These are phyloP conservation scores for Phyto melanocephala DNA, from an alignment of 2,888 invertebrate species.

Conservation along the genomic window DNA sequence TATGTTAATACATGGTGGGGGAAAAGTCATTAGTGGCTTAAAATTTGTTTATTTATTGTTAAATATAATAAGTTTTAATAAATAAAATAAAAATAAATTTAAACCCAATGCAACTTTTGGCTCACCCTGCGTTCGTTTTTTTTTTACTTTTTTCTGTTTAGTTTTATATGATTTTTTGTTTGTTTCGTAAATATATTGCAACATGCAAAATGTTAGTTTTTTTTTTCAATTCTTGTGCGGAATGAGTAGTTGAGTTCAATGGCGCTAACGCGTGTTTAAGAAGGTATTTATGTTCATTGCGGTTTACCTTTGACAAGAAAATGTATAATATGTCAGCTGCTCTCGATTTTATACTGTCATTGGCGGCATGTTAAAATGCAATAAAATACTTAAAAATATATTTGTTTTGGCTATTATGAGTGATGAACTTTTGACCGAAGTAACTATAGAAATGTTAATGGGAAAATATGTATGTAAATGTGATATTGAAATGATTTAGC, in stretches of 20 bases:
- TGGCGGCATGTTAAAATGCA: slow-evolving; percentile 32
- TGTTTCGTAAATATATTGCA: slow-evolving; percentile 11
- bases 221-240: not conserved
- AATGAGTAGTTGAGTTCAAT: slow-evolving; percentile 3
- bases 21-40: no score
- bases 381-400: no score
- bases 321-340: slow-evolving; percentile 40
- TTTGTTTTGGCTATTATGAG: no score
- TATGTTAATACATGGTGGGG: slow-evolving; percentile 33
- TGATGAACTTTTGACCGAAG: no score
- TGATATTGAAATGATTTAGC: no score
- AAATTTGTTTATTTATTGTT: no score
- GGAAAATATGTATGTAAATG: no score
- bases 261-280: not conserved
- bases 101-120: no score
- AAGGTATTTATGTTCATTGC: not conserved
- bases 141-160: not conserved
- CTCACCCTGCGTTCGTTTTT: no score
- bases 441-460: no score
- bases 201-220: slow-evolving; percentile 2
- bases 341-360: slow-evolving; percentile 40
- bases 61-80: no score
- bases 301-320: not conserved
- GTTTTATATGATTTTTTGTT: slow-evolving; percentile 22
- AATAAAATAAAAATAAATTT: no score